phyloP scores from a whole-genome alignment of 35 echinoderm and acorn worm species.

The Ptychodera flava region DNA sequence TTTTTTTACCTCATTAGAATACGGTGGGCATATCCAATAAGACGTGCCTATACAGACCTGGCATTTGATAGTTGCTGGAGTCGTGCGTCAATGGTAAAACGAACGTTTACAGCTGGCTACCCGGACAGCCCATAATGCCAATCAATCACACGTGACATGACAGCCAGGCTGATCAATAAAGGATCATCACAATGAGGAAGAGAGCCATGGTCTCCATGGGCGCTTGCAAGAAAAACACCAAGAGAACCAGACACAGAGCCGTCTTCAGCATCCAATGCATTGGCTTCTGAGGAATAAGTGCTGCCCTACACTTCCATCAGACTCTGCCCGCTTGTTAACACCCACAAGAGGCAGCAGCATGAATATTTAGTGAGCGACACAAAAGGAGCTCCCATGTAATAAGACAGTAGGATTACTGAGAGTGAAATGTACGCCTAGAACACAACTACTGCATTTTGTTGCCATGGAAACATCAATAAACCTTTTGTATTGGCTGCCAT shows the following conservation, averaged over 20 bases:
- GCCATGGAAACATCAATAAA: background rate
- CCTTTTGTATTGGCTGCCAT: background rate
- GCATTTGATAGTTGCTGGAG: too few relatives aligned
- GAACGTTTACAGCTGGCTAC: too few relatives aligned
- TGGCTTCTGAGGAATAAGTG: background rate
- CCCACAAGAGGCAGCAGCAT: too few relatives aligned
- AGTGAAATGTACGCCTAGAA: too few relatives aligned
- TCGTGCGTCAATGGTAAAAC: too few relatives aligned
- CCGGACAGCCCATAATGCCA: too few relatives aligned
- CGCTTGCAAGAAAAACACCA: background rate
- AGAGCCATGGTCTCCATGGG: background rate
- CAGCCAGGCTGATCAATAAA: too few relatives aligned
- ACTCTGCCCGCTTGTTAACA: too few relatives aligned
- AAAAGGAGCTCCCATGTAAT: too few relatives aligned
- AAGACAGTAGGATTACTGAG: too few relatives aligned
- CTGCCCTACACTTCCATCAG: background rate
- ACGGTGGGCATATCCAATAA: background rate
- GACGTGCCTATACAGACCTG: background rate
- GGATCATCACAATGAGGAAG: background rate
- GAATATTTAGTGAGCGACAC: too few relatives aligned
- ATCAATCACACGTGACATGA: too few relatives aligned
- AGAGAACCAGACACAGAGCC: background rate
- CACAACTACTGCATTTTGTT: background rate
- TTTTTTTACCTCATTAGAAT: background rate
- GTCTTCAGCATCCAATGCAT: background rate